These are phyloP conservation scores for Hanleya hanleyi DNA, from an alignment of 2,888 invertebrate species.

Conservation along the genomic window DNA sequence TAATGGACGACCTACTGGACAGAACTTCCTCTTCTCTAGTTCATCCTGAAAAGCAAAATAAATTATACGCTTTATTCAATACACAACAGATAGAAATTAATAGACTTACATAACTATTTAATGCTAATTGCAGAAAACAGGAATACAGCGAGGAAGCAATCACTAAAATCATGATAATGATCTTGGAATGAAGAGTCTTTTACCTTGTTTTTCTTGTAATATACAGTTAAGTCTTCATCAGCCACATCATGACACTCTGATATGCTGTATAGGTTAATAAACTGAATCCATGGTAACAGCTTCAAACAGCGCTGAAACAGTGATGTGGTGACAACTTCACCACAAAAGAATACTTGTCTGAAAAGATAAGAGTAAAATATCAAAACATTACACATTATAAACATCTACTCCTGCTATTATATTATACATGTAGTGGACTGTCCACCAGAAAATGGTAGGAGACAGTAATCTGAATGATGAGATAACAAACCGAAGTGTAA, in stretches of 20 bases:
- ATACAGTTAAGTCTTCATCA: constrained; percentile 66
- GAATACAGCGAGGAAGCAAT: not conserved
- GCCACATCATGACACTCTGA: constrained; percentile 74
- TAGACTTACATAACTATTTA: too few relatives aligned
- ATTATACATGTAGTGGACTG: too few relatives aligned
- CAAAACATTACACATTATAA: too few relatives aligned
- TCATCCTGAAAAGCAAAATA: too few relatives aligned
- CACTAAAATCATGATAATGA: not conserved
- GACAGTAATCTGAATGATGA: too few relatives aligned
- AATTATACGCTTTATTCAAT: too few relatives aligned
- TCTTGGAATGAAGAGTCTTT: not conserved
- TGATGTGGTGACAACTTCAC: constrained; percentile 73
- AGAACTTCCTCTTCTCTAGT: constrained; percentile 67
- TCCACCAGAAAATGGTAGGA: too few relatives aligned
- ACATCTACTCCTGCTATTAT: too few relatives aligned
- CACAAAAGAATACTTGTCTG: constrained; percentile 71
- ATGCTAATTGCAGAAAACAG: too few relatives aligned
- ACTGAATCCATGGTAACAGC: constrained; percentile 65
- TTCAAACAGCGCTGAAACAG: constrained; percentile 67
- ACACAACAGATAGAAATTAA: too few relatives aligned
- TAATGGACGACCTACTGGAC: constrained; percentile 71
- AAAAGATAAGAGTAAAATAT: too few relatives aligned
- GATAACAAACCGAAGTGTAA: too few relatives aligned
- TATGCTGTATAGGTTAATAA: constrained; percentile 73
- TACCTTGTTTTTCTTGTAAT: constrained; percentile 62